phyloP scores from a whole-genome alignment of 2,797 vertebrate genomes.

The Heterohyrax brucei region DNA sequence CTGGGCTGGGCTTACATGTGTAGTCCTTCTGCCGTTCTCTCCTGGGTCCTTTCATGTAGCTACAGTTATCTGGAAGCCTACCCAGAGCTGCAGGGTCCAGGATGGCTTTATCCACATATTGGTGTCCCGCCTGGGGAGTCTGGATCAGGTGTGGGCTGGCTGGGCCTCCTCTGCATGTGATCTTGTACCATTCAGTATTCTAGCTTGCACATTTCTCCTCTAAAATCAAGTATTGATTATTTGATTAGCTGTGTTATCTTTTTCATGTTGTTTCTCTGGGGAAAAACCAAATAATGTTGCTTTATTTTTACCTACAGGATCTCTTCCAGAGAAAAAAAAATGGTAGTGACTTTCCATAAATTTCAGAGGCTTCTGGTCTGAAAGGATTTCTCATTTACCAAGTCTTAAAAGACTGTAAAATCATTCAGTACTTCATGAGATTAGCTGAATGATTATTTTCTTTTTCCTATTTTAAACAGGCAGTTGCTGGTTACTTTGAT shows the following conservation, averaged over 20 bases:
- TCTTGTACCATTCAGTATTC: background rate
- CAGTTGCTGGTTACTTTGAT: constrained; percentile 98
- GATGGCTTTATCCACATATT: fast-evolving
- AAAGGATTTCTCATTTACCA: constrained; percentile 32
- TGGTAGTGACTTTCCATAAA: background rate
- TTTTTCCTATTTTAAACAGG: constrained; percentile 90
- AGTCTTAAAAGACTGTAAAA: constrained; percentile 65
- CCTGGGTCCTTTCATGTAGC: background rate
- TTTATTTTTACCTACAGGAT: constrained; percentile 50
- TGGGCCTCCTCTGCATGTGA: background rate
- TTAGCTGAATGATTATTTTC: constrained; percentile 52
- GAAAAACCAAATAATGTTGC: constrained; percentile 39
- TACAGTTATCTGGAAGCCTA: background rate
- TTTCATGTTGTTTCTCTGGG: constrained; percentile 39
- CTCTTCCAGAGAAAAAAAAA: constrained; percentile 42
- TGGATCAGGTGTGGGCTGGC: fast-evolving
- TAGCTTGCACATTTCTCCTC: background rate
- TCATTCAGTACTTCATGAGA: background rate
- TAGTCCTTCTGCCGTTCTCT: background rate
- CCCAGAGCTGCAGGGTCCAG: background rate
- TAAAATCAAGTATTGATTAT: background rate
- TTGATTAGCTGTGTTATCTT: constrained; percentile 51
- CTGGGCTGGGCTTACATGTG: background rate
- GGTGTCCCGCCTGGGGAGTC: background rate
- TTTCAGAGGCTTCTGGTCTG: constrained; percentile 58